These are phyloP conservation scores for Heterotilapia buettikoferi DNA, from an alignment of 2,113 vertebrate species.

Conservation along the genomic window DNA sequence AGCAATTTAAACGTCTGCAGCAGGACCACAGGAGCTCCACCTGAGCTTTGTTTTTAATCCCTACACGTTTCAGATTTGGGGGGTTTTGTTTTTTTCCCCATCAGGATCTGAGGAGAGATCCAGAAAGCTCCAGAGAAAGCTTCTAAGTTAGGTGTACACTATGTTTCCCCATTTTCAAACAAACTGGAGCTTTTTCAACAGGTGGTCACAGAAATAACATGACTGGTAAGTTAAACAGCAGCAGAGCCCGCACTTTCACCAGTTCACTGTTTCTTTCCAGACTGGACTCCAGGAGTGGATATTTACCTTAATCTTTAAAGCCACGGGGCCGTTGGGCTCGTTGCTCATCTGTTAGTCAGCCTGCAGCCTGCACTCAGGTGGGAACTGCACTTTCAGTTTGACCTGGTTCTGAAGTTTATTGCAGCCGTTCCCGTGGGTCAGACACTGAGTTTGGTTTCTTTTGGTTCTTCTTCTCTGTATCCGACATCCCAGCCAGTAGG, in stretches of 20 bases:
- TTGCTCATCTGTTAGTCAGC: background rate
- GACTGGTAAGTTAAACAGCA: background rate
- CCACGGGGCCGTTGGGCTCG: background rate
- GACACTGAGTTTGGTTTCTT: background rate
- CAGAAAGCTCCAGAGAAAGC: background rate
- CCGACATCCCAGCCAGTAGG: background rate
- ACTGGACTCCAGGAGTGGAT: background rate
- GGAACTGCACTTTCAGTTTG: background rate
- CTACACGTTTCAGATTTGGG: background rate
- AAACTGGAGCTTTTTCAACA: background rate
- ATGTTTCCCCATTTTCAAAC: background rate
- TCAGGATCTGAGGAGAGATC: background rate
- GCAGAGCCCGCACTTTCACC: background rate
- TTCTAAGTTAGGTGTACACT: background rate
- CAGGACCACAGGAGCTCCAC: background rate
- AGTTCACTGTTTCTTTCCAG: background rate
- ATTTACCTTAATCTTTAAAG: background rate
- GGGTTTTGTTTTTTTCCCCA: rapidly evolving
- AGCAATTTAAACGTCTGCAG: background rate
- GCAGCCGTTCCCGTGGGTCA: background rate
- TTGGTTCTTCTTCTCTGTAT: background rate
- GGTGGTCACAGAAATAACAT: background rate
- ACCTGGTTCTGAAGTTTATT: background rate
- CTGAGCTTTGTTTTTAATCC: background rate
- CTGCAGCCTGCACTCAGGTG: background rate